Conservation (phyloP, 2,797 vertebrate species). For the Galago senegalensis region DNA sequence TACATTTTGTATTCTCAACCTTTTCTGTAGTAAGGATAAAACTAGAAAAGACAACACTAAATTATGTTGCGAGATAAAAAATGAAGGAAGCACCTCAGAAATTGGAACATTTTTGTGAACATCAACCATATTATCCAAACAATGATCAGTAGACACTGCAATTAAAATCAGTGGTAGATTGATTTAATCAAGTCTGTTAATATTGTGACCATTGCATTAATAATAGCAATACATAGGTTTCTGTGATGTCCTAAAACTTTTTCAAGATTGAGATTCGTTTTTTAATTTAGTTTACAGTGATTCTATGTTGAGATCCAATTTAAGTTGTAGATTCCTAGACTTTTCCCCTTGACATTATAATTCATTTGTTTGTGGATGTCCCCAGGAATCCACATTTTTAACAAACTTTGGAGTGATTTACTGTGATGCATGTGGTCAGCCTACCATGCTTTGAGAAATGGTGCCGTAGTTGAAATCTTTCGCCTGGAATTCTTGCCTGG, state of each 20-base stretch:
- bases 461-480: background rate
- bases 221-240: constrained; percentile 56
- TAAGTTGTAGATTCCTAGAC: constrained; percentile 32
- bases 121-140: background rate
- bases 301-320: constrained; percentile 2
- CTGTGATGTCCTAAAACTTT: constrained; percentile 47
- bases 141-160: background rate
- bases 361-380: background rate
- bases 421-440: background rate
- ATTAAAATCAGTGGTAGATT: background rate
- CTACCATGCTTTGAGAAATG: background rate
- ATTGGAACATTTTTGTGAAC: constrained; percentile 47
- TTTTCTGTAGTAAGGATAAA: constrained; percentile 39
- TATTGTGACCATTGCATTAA: background rate
- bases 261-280: constrained; percentile 23
- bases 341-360: background rate
- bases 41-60: constrained; percentile 18
- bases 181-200: background rate
- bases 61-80: constrained; percentile 47
- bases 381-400: constrained; percentile 1
- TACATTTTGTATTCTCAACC: background rate
- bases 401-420: constrained; percentile 2
- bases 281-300: constrained; percentile 13
- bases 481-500: background rate
- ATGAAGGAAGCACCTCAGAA: background rate